phyloP scores from a whole-genome alignment of 2,113 vertebrate genomes.

The Paraplagusia blochii region DNA sequence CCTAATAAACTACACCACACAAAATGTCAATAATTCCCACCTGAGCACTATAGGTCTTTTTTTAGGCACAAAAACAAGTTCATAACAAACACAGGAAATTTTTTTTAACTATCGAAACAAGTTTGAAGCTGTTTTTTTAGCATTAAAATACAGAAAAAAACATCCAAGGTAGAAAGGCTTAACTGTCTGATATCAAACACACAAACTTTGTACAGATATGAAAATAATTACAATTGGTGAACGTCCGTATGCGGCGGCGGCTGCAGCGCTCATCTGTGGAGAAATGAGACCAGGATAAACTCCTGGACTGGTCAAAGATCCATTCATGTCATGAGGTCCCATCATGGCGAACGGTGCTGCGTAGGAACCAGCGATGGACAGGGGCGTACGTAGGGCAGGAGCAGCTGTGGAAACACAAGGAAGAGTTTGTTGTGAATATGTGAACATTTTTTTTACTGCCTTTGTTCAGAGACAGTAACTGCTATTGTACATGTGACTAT shows the following conservation, averaged over 20 bases:
- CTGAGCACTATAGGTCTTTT: too few species aligned
- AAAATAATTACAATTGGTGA: conserved; percentile 85
- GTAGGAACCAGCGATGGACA: conserved; percentile 89
- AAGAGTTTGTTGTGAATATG: neutral
- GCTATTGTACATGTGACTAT: too few species aligned
- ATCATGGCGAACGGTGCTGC: conserved; percentile 91
- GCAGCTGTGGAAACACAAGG: conserved; percentile 58
- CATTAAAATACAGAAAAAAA: too few species aligned
- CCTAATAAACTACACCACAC: too few species aligned
- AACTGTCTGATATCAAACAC: neutral
- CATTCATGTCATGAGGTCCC: conserved; percentile 95
- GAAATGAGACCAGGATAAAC: conserved; percentile 90
- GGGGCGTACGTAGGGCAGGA: conserved; percentile 86
- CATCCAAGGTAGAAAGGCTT: too few species aligned
- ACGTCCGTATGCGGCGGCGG: conserved; percentile 87
- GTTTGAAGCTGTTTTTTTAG: too few species aligned
- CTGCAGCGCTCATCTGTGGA: conserved; percentile 88
- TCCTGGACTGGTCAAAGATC: conserved; percentile 86
- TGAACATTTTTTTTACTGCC: too few species aligned
- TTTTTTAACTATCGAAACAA: too few species aligned
- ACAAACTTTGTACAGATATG: neutral
- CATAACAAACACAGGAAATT: too few species aligned
- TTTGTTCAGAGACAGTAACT: too few species aligned
- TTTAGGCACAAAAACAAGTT: too few species aligned
- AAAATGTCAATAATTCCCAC: too few species aligned